Base-by-base conservation (phyloP, 2,888 invertebrate species). In the Petrophora chlorosata region DNA sequence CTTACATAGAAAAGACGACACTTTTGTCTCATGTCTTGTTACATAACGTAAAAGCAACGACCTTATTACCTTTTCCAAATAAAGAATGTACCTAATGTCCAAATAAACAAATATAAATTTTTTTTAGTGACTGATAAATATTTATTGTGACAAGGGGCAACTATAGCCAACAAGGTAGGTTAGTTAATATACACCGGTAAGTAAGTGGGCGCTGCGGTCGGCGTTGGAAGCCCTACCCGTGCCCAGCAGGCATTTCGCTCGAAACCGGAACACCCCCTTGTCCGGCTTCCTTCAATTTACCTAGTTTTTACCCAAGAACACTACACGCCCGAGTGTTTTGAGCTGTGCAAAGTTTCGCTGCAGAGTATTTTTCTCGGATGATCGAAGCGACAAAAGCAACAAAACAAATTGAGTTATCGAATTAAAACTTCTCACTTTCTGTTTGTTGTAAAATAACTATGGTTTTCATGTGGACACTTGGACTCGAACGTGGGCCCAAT, bases 231-330 rank as follows among this genome's bases (percentile, higher is more conserved):
- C 88, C 87, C 61, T 79, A 83, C 53, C 56, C 61, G 57, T 64
- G 67, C 67, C 56, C 53, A 65, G 52, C 66, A 67, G 66, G 64
- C 66, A 69, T 72, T 78, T 76, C 73, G 72, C 74, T 78, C 61
- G 73, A 78, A 88, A 85, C 87, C 88, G 88, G 88, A 88, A 89
- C 87, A 80, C 56, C 61, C 73, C 57, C 78, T 82, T 77, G 74
- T 65, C 65, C 63, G 83, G 85, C 75, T 88, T 87, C 87, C 76
- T 77, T 79, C 73, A 73, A 80, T 80, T 83, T 83, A 84, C 83
- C 82, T 80, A 79, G 70, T 82, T 79, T 75, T 65, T 68, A 62
- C 63, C 43, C 57, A 62, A 69, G 58, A 7, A 10, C 25, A 61
- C 57, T 61, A 63, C 50, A 56, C 58, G 5, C 23, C 13, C 30